Evolutionary conservation across 2,113 vertebrate species (phyloP), one percentile per base, ranked within the genome.

Genomic region (Anolis carolinensis): DNA sequence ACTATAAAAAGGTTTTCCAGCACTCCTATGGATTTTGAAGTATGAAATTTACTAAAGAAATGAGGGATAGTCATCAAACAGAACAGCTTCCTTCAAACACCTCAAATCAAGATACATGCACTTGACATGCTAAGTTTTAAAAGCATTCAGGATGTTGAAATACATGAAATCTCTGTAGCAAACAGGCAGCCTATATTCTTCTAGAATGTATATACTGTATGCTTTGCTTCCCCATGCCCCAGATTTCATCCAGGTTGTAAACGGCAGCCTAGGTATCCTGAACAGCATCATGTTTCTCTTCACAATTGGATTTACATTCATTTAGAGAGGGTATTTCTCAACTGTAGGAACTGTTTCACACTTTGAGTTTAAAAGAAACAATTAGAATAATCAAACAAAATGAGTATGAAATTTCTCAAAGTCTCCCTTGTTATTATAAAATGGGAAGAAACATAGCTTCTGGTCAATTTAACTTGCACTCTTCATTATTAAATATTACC

Each of bases 401-500:
- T 6, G 30, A 82, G 77, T 87, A 77, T 91, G 86, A 95, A 95
- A 95, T 91, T 93, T 91, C 87, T 88, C 34, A 87, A 73, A 71
- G 86, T 50, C 84, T 83, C 89, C 89, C 76, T 87, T 79, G 83
- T 73, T 63, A 80, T 52, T 85, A 83, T 71, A 32, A 92, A 71
- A 89, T 87, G 88, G 59, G 55, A 70, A 92, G 59, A 92, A 73
- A 90, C 21, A 39, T 68, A 94, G 89, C 74, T 96, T 87, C 86
- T 94, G 90, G 89, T 86, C 91, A 91, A 93, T 92, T 93, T 92
- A 93, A 92, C 81, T 91, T 87, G 82, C 2, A 86, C 88, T 81
- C 90, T 92, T 81, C 92, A 85, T 91, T 94, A 91, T 84, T 93
- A 94, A 94, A 94, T 80, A 91, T 84, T 83, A 94, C 79, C 90